Conservation (phyloP, 2,113 vertebrate species). For the Fulmarus glacialis region DNA sequence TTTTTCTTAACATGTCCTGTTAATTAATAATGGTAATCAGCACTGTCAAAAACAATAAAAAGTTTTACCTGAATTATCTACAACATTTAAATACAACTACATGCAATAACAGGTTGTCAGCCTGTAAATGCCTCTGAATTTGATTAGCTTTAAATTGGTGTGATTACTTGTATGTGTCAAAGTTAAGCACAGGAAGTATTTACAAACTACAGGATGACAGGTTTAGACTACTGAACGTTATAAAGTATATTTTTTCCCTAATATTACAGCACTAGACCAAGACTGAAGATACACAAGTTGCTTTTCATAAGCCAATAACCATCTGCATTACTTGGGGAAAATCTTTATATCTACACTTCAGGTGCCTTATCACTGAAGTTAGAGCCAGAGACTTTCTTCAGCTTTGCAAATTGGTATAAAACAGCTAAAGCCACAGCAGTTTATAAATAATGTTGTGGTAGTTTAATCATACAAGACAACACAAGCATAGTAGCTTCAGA, state of each 20-base stretch:
- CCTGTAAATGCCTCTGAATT: neutral
- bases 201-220: neutral
- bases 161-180: neutral
- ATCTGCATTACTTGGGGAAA: neutral
- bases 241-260: neutral
- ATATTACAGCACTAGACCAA: neutral
- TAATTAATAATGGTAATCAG: neutral
- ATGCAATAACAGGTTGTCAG: neutral
- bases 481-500: neutral
- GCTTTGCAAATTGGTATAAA: neutral
- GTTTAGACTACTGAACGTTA: neutral
- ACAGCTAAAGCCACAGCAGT: neutral
- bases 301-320: neutral
- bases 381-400: neutral
- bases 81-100: neutral
- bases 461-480: neutral
- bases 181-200: neutral
- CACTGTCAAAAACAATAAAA: neutral
- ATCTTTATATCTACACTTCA: neutral
- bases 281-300: neutral
- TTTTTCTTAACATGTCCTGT: neutral
- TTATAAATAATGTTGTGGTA: neutral
- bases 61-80: neutral
- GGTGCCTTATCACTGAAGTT: neutral
- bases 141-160: neutral